phyloP scores from a whole-genome alignment of 2,113 vertebrate species.

The Erythrolamprus reginae region DNA sequence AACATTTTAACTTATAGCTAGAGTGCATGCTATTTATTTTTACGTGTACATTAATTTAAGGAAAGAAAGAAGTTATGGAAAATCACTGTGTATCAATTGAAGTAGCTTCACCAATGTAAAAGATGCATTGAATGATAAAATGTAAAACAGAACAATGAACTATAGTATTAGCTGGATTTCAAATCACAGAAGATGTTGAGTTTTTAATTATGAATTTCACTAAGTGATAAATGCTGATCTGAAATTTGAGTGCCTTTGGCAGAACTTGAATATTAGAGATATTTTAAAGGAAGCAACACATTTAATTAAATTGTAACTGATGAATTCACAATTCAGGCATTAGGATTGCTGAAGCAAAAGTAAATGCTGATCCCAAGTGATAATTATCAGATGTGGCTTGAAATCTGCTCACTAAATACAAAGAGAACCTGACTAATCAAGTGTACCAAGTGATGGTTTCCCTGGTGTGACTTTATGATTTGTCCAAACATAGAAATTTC shows the following conservation, averaged over 20 bases:
- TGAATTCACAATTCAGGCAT: not conserved
- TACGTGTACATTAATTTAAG: not conserved
- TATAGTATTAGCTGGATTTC: not conserved
- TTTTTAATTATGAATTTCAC: not conserved
- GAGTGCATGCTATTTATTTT: not conserved
- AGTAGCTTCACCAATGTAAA: not conserved
- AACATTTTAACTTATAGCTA: not conserved
- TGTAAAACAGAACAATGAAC: not conserved
- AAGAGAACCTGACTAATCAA: not conserved
- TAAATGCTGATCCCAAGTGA: not conserved
- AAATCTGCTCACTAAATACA: not conserved
- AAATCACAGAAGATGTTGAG: not conserved
- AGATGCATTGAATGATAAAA: not conserved
- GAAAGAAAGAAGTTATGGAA: not conserved
- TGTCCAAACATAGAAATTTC: not conserved
- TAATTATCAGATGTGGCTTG: not conserved
- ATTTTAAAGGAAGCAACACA: not conserved
- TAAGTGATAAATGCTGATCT: not conserved
- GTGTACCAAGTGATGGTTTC: not conserved
- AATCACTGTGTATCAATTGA: not conserved
- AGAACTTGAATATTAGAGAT: not conserved
- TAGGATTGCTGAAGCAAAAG: not conserved
- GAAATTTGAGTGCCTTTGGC: not conserved
- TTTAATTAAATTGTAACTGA: not conserved
- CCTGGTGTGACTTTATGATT: not conserved